Conservation (phyloP, 1,140 invertebrate species). For the Calosoma granatense region DNA sequence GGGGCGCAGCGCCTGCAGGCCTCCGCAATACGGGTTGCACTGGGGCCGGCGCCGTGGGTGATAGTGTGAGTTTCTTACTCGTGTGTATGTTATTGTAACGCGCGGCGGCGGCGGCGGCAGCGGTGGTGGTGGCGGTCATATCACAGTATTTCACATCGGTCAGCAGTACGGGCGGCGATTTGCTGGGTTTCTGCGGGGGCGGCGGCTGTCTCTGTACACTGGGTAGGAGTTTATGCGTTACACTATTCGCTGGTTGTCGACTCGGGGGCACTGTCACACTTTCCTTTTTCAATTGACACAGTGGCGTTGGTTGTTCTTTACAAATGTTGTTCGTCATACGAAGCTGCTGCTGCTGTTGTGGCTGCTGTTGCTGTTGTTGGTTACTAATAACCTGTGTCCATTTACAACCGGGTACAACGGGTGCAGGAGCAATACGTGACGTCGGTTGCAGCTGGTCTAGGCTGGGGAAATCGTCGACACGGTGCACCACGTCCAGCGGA, state of each 20-base stretch:
- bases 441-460: neutral
- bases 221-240: too few relatives aligned
- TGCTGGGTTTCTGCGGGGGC: neutral
- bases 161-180: conserved; percentile 4
- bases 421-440: neutral
- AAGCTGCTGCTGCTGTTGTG: too few relatives aligned
- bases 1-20: conserved; percentile 27
- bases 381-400: too few relatives aligned
- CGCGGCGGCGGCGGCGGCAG: neutral
- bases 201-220: neutral
- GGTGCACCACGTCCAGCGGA: neutral
- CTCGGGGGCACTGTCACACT: too few relatives aligned
- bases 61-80: neutral
- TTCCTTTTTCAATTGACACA: too few relatives aligned
- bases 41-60: neutral
- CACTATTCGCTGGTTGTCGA: too few relatives aligned
- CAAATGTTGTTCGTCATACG: too few relatives aligned
- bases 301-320: too few relatives aligned
- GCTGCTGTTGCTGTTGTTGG: too few relatives aligned
- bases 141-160: conserved; percentile 9
- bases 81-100: neutral
- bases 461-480: neutral
- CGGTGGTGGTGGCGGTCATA: neutral
- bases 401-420: neutral
- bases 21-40: conserved; percentile 13